Evolutionary conservation across 2,888 invertebrate species (phyloP).

Genomic region (Selenia dentaria): DNA sequence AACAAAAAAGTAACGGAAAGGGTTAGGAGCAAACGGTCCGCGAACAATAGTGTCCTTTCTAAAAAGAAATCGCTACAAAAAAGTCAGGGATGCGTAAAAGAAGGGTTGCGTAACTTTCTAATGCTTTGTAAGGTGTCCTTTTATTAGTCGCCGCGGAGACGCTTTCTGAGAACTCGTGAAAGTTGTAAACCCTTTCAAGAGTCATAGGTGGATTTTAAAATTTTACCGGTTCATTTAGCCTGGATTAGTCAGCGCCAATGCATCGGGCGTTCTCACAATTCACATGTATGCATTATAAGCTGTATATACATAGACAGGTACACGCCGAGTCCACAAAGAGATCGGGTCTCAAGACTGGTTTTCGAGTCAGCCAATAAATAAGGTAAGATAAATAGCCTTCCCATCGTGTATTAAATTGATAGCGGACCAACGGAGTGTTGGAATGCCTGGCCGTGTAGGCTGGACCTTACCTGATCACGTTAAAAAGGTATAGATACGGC

Average conservation of each 20-base stretch:
- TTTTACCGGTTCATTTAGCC: conserved; percentile 54
- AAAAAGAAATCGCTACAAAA: conserved; percentile 69
- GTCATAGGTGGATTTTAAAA: conserved; percentile 43
- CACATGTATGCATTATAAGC: conserved; percentile 41
- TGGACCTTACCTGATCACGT: conserved; percentile 54
- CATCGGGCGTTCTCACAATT: conserved; percentile 47
- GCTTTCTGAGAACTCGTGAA: conserved; percentile 74
- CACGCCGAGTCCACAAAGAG: conserved; percentile 60
- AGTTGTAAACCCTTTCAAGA: conserved; percentile 62
- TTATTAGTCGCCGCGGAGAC: conserved; percentile 50
- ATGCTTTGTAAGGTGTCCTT: conserved; percentile 76
- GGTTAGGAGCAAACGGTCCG: conserved; percentile 72
- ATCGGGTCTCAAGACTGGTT: conserved; percentile 73
- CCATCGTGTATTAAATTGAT: conserved; percentile 81
- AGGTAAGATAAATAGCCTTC: conserved; percentile 81
- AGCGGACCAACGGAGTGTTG: conserved; percentile 69
- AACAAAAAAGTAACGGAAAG: conserved; percentile 75
- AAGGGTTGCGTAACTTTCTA: conserved; percentile 84
- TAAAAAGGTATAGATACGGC: conserved; percentile 54
- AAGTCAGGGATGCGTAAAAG: conserved; percentile 65
- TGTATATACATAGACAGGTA: conserved; percentile 60
- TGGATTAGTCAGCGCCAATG: conserved; percentile 48
- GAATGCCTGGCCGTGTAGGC: conserved; percentile 67
- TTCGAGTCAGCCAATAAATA: conserved; percentile 80
- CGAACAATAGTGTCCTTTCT: conserved; percentile 69